phyloP scores from a whole-genome alignment of 2,113 vertebrate species.

The Neolamprologus caudopunctatus region DNA sequence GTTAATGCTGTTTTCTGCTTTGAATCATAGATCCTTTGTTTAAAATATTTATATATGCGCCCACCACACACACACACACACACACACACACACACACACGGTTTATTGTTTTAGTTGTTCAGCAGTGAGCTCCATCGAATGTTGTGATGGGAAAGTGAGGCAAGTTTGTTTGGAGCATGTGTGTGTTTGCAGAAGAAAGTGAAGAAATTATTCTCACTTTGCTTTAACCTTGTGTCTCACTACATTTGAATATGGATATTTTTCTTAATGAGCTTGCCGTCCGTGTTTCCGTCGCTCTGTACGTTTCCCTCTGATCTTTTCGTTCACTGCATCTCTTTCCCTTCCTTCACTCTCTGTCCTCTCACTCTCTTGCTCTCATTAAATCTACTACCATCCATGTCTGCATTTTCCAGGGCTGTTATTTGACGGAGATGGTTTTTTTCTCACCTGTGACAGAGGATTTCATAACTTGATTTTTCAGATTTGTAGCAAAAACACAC shows the following conservation, averaged over 20 bases:
- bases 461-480: background rate
- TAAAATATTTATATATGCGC: background rate
- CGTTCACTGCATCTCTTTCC: background rate
- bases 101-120: constrained; percentile 23
- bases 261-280: constrained; percentile 36
- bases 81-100: background rate
- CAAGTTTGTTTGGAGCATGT: background rate
- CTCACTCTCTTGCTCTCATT: background rate
- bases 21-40: constrained; percentile 35
- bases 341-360: background rate
- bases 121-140: background rate
- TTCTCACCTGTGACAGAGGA: background rate
- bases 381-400: background rate
- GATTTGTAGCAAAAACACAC: background rate
- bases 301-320: constrained; percentile 22
- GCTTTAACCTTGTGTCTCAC: constrained; percentile 33
- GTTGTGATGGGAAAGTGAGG: background rate
- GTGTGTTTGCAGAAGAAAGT: background rate
- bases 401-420: background rate
- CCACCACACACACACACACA: background rate
- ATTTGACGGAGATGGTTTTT: background rate
- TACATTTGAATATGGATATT: constrained; percentile 42
- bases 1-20: constrained; percentile 43
- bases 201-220: constrained; percentile 11
- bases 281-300: background rate